These are phyloP conservation scores for Hemiscyllium ocellatum DNA, from an alignment of 2,113 vertebrate genomes.

Conservation along the genomic window DNA sequence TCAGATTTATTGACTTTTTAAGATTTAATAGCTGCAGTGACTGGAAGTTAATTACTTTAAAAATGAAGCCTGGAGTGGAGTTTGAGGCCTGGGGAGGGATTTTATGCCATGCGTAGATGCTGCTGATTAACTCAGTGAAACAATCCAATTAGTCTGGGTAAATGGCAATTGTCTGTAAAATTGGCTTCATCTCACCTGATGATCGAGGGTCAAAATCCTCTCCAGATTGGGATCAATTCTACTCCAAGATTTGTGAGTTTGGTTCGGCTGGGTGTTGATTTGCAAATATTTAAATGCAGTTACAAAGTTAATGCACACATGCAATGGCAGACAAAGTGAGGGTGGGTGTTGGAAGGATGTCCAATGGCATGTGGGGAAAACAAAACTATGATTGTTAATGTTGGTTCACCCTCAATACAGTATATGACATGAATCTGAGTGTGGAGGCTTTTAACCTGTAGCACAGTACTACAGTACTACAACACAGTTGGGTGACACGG, in stretches of 20 bases:
- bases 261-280: not conserved
- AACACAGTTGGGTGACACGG: too few species aligned
- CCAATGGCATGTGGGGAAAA: not conserved
- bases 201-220: not conserved
- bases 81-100: slow-evolving; percentile 17
- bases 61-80: slow-evolving; percentile 18
- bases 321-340: not conserved
- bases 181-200: not conserved
- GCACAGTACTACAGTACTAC: too few species aligned
- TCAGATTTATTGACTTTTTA: not conserved
- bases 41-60: slow-evolving; percentile 25
- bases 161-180: not conserved
- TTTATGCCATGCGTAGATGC: not conserved
- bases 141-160: not conserved
- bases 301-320: not conserved
- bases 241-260: not conserved
- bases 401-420: too few species aligned
- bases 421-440: too few species aligned
- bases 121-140: not conserved
- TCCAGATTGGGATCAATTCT: not conserved
- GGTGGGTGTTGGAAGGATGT: not conserved
- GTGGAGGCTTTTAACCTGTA: too few species aligned
- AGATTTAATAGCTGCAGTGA: slow-evolving; percentile 11
- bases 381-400: too few species aligned
- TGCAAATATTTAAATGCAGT: not conserved